These are phyloP conservation scores for Actias luna DNA, from an alignment of 2,888 invertebrate species.

Conservation along the genomic window DNA sequence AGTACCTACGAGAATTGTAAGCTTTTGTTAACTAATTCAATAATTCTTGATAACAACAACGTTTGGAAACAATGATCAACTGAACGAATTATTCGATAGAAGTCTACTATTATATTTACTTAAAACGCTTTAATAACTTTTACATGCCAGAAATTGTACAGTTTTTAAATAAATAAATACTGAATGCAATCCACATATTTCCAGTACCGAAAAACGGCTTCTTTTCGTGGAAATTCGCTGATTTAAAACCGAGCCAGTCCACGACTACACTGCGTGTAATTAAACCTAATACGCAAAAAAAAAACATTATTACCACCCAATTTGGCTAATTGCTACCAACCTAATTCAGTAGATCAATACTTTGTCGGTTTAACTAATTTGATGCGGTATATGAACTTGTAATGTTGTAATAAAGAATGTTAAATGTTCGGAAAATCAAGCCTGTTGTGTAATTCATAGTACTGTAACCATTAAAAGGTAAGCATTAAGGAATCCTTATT, in stretches of 20 bases:
- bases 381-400: background rate
- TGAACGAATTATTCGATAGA: background rate
- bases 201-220: no score
- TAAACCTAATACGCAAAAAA: background rate
- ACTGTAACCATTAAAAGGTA: conserved; percentile 3
- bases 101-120: background rate
- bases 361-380: conserved; percentile 1
- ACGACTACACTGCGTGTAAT: background rate
- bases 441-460: background rate
- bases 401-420: background rate
- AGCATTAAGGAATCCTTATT: background rate
- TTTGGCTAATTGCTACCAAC: background rate
- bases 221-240: background rate
- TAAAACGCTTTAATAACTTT: no score
- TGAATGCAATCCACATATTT: no score
- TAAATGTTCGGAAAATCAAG: background rate
- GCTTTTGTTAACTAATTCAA: conserved; percentile 13
- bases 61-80: background rate
- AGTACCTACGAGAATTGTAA: conserved; percentile 18
- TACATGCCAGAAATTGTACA: no score
- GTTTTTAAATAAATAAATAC: no score
- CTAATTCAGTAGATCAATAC: background rate
- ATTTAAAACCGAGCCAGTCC: background rate
- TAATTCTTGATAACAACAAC: background rate
- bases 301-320: background rate